phyloP scores from a whole-genome alignment of 2,797 vertebrate genomes.

The Allobates femoralis region DNA sequence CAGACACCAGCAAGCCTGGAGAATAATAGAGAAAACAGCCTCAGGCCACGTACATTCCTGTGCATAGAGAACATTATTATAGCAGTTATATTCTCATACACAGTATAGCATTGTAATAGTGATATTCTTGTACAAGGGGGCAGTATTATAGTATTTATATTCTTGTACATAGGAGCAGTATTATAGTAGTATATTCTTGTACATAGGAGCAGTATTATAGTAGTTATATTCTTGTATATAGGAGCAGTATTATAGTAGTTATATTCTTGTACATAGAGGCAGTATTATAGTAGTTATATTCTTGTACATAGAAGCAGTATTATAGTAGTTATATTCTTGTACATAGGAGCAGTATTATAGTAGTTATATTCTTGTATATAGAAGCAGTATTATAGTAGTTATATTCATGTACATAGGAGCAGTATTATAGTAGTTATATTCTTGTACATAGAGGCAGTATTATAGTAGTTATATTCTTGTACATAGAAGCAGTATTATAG shows the following conservation, averaged over 20 bases:
- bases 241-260: slow-evolving; percentile 16
- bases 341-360: background rate
- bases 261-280: slow-evolving; percentile 21
- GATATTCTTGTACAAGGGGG: slow-evolving; percentile 5
- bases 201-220: slow-evolving; percentile 20
- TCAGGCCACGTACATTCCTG: background rate
- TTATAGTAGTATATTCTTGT: slow-evolving; percentile 25
- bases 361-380: background rate
- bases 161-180: slow-evolving; percentile 15
- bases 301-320: slow-evolving; percentile 18
- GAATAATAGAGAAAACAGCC: background rate
- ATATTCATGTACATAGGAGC: slow-evolving; percentile 11
- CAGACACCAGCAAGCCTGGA: background rate
- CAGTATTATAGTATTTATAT: slow-evolving; percentile 25
- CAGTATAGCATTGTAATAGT: background rate
- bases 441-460: too few species aligned
- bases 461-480: too few species aligned
- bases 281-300: slow-evolving; percentile 27
- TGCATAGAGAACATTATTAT: background rate
- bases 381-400: background rate
- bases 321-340: slow-evolving; percentile 22
- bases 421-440: slow-evolving; percentile 17
- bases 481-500: slow-evolving; percentile 21
- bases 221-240: slow-evolving; percentile 17
- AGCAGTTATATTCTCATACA: slow-evolving; percentile 19